Percentiles rank a stretch among this genome's conserved stretches.
Conservation (phyloP, 2,888 invertebrate genomes). For the Xestia sexstrigata region DNA sequence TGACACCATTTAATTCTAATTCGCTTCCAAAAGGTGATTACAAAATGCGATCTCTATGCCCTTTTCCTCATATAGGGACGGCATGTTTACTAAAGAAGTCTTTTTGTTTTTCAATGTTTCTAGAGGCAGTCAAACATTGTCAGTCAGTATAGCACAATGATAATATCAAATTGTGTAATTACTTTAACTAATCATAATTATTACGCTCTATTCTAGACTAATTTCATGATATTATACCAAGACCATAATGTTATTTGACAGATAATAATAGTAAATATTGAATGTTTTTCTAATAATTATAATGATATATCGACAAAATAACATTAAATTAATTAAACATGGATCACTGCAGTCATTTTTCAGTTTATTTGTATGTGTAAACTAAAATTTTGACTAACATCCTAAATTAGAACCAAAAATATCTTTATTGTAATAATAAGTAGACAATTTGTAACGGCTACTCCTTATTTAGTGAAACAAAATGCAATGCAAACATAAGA, state of each 20-base stretch:
- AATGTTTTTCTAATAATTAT: slow-evolving; percentile 7
- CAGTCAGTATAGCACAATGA: slow-evolving; percentile 24
- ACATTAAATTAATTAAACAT: slow-evolving; percentile 11
- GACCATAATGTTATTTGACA: slow-evolving; percentile 33
- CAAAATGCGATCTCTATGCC: background rate
- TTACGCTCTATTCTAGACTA: background rate
- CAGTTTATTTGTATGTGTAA: slow-evolving; percentile 61
- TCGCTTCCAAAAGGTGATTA: background rate
- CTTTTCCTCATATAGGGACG: background rate
- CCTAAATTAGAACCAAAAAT: slow-evolving; percentile 52
- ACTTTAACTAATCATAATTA: slow-evolving; percentile 1
- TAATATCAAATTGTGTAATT: slow-evolving; percentile 21
- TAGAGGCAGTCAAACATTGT: slow-evolving; percentile 25
- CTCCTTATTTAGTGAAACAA: slow-evolving; percentile 10
- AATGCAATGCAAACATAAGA: background rate
- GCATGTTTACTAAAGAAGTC: background rate
- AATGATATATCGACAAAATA: slow-evolving; percentile 12
- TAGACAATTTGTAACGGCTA: slow-evolving; percentile 21
- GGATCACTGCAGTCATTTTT: slow-evolving; percentile 56
- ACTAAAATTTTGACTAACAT: slow-evolving; percentile 60
- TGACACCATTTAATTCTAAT: background rate
- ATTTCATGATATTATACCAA: slow-evolving; percentile 38
- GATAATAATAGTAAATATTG: background rate
- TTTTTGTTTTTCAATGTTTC: slow-evolving; percentile 16
- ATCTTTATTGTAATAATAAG: slow-evolving; percentile 21